These are phyloP conservation scores for Caenorhabditis brenneri DNA, from an alignment of 1,140 invertebrate species.

Conservation along the genomic window DNA sequence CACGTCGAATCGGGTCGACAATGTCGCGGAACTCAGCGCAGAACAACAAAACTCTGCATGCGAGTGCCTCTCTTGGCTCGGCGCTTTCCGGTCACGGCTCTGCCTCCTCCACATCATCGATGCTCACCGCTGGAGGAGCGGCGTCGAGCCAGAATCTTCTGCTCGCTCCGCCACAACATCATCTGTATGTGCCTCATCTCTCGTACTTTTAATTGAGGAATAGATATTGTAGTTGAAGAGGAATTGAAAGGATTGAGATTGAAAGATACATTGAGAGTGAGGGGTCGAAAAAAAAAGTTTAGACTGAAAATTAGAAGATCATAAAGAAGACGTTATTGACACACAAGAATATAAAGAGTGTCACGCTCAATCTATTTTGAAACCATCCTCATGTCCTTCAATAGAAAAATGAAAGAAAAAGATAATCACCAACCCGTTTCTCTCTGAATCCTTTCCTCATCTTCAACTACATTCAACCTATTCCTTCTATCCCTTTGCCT, in stretches of 20 bases:
- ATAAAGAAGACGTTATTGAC: no score
- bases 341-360: no score
- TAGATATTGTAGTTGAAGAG: background rate
- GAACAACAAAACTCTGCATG: slow-evolving; percentile 37
- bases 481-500: background rate
- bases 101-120: background rate
- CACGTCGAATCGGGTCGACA: slow-evolving; percentile 43
- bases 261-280: no score
- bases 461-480: background rate
- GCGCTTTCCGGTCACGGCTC: slow-evolving; percentile 38
- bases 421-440: background rate
- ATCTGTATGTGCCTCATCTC: slow-evolving; percentile 12
- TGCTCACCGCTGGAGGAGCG: slow-evolving; percentile 31
- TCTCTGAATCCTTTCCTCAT: background rate
- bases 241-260: no score
- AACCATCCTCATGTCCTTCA: no score
- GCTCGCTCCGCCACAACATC: slow-evolving; percentile 36
- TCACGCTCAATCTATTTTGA: no score
- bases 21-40: slow-evolving; percentile 33
- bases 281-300: no score
- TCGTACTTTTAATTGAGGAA: background rate
- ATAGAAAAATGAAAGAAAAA: no score
- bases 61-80: slow-evolving; percentile 32
- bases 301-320: no score
- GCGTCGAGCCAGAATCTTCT: slow-evolving; percentile 40